Conservation (phyloP, 2,797 vertebrate species). For the Cuculus canorus region DNA sequence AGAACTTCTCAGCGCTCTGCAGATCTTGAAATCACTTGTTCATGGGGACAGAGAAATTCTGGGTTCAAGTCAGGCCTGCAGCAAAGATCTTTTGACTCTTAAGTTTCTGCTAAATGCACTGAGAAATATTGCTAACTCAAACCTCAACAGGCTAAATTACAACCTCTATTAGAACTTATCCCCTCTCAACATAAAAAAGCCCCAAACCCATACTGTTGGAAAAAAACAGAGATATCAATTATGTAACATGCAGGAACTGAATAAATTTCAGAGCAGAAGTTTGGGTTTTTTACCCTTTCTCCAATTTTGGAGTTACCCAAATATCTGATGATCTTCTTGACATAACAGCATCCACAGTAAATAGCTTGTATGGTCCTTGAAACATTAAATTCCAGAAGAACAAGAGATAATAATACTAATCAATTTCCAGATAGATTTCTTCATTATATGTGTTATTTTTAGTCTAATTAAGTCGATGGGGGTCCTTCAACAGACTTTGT, state of each 20-base stretch:
- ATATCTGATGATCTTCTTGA: background rate
- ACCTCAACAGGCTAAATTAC: background rate
- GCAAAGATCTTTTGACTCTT: background rate
- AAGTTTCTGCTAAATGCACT: background rate
- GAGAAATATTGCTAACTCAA: background rate
- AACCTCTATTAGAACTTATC: background rate
- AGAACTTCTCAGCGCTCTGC: background rate
- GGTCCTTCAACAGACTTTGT: background rate
- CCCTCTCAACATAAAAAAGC: background rate
- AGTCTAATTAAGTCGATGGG: background rate
- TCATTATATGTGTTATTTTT: background rate
- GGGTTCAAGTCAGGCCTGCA: background rate
- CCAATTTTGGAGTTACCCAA: background rate
- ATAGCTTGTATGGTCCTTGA: background rate
- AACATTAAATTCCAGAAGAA: background rate
- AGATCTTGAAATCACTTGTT: background rate
- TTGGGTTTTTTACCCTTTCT: background rate
- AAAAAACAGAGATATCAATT: background rate
- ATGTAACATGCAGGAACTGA: background rate
- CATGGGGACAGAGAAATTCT: background rate
- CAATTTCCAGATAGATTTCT: background rate
- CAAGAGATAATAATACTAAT: background rate
- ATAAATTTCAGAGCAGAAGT: background rate
- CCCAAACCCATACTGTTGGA: background rate
- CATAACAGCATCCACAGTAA: background rate